Conservation (phyloP, 2,888 invertebrate species). For the Autographa gamma region DNA sequence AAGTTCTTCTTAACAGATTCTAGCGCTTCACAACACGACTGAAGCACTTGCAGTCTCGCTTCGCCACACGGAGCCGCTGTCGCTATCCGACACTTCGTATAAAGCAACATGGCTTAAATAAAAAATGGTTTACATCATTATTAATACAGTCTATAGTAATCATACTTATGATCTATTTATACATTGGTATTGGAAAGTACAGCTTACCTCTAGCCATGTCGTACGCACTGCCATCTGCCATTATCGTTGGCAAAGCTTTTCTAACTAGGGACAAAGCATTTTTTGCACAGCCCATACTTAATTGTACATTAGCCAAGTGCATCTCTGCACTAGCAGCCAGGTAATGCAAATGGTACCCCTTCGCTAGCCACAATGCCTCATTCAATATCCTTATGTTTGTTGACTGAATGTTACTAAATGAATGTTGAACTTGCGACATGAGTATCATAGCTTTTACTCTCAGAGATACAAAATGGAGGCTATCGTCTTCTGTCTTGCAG, state of each 20-base stretch:
- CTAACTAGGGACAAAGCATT: slow-evolving; percentile 93
- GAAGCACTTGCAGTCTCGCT: slow-evolving; percentile 84
- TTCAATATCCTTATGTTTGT: slow-evolving; percentile 89
- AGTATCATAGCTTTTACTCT: slow-evolving; percentile 92
- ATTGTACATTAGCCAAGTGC: slow-evolving; percentile 93
- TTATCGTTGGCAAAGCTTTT: slow-evolving; percentile 91
- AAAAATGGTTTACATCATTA: background rate
- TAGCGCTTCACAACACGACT: slow-evolving; percentile 90
- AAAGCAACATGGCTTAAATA: slow-evolving; percentile 89
- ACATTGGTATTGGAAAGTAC: background rate
- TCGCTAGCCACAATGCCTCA: slow-evolving; percentile 92
- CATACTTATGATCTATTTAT: background rate
- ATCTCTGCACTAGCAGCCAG: slow-evolving; percentile 93
- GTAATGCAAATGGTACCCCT: slow-evolving; percentile 93
- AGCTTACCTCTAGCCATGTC: slow-evolving; percentile 92
- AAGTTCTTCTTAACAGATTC: slow-evolving; percentile 92
- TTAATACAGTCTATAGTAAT: background rate
- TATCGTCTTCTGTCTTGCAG: slow-evolving; percentile 86
- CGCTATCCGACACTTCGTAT: slow-evolving; percentile 94
- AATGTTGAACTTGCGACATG: slow-evolving; percentile 90
- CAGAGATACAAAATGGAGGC: slow-evolving; percentile 86
- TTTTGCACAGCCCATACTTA: slow-evolving; percentile 92
- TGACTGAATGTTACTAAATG: slow-evolving; percentile 88
- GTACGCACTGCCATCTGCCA: slow-evolving; percentile 94
- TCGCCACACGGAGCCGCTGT: slow-evolving; percentile 86